Conservation (phyloP, 2,113 vertebrate genomes). For the Atlantisia rogersi region DNA sequence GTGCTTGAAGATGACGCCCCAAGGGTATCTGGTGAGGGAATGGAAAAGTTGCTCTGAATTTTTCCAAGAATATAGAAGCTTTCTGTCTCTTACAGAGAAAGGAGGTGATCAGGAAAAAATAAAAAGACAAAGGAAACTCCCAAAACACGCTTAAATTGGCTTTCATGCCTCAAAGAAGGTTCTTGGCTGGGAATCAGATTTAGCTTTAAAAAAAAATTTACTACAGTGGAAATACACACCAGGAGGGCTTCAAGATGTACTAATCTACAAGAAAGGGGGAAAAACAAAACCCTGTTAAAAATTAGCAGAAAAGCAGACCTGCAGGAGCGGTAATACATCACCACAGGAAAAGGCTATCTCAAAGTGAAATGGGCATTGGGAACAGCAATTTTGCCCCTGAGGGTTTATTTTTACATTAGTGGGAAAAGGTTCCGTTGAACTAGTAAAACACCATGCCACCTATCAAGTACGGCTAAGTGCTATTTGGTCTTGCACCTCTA, state of each 20-base stretch:
- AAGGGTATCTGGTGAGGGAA: not conserved
- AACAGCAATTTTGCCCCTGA: not conserved
- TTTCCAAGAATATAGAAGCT: not conserved
- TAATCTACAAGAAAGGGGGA: not conserved
- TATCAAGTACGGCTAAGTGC: not conserved
- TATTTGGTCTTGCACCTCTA: not conserved
- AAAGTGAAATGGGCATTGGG: not conserved
- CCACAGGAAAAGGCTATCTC: not conserved
- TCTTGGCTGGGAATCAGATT: not conserved
- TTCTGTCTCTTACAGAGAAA: not conserved
- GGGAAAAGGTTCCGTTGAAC: not conserved
- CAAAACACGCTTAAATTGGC: not conserved
- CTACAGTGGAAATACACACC: not conserved
- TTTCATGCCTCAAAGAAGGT: not conserved
- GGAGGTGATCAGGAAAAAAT: not conserved
- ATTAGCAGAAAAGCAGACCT: not conserved
- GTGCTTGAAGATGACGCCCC: not conserved
- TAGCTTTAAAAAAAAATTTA: not conserved
- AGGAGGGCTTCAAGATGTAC: not conserved
- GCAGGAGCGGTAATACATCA: not conserved
- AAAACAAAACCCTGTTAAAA: not conserved
- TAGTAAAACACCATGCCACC: not conserved
- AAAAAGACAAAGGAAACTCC: not conserved
- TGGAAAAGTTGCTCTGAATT: not conserved
- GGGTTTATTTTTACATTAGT: not conserved